Base-by-base conservation (phyloP, 2,113 vertebrate genomes). In the Mus pahari region DNA sequence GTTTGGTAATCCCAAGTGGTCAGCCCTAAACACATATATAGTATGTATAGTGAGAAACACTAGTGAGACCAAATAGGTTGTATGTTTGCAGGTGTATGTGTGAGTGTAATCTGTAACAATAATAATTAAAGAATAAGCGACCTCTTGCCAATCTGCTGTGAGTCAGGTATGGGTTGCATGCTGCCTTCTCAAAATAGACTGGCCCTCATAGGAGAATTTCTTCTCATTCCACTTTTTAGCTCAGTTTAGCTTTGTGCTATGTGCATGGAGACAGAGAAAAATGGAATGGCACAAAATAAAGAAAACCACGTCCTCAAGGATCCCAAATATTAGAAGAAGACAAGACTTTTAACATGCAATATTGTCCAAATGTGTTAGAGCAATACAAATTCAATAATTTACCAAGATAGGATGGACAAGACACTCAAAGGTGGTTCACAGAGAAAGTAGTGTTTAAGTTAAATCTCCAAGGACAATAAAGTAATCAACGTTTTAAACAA, bases 401-500 rank as follows among this genome's bases (percentile, higher is more conserved):
- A 82, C 5, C 71, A 62, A 95, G 68, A 42, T 39, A 28, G 24
- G 1, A 8, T 64, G 48, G 48, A 62, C 11, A 89, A 62, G n/a
- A 71, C 87, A 64, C 45, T 75, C 28, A 79, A 68, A 84, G n/a
- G 7, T 64, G 39, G 24, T 36, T 95, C 89, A 39, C 42, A 83
- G 36, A 88, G n/a, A 92, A 90, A 36, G 1, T n/a, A 68, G 33
- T 36, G 13, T 73, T 78, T 81, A 73, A 70, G 1, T 74, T 77
- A 68, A 79, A 1, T 86, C 4, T 92, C 17, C 24, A 91, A 93
- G 45, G 45, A 33, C 92, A 14, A 73, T 71, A 36, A 6, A 84
- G 78, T 93, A 73, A 94, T 89, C 10, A 28, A 20, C 3, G 33
- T 96, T 91, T 95, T 74, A n/a, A 93, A 17, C 17, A 91, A 36